Evolutionary conservation across 2,888 invertebrate genomes (phyloP), one percentile per base, ranked within the genome.

Genomic region (Diadegma fenestrale): DNA sequence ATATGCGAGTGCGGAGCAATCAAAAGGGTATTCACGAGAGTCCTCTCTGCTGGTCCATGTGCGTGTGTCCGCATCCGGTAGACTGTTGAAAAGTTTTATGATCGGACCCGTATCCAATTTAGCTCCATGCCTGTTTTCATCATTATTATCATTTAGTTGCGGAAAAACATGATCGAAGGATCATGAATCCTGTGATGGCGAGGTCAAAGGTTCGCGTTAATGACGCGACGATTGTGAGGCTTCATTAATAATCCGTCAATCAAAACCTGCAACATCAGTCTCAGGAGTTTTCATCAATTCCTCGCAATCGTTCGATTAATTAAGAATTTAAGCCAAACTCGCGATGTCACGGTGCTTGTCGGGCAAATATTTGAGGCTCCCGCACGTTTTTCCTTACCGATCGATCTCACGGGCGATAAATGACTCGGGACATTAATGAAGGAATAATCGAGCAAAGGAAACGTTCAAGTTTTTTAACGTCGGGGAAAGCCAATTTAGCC

Each of bases 1-100:
- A 54, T 66, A 71, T 37, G 10, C 10, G 37, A 58, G 78, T 72
- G 68, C 80, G 83, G 37, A 37, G 37, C 87, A 87, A 87, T 87
- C 85, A 87, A 83, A 85, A 79, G 72, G 75, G 85, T 75, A 87
- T 87, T 87, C 87, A 87, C 64, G 51, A 81, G 78, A 83, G 78
- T 75, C 26, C 30, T 45, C 41, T 43, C 43, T 10, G 37, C 37
- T 37, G 37, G 8, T 37, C 37, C 37, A 54, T 22, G 54, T 72
- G 66, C 69, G 43, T 51, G 12, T 61, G 45, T 64, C 73, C 77
- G 63, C 78, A 51, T 61, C 58, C 48, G 64, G 75, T 82, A 58
- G 45, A 61, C 54, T 45, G 71, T 66, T 79, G 58, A 69, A 82
- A 85, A 75, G 43, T 78, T 80, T 79, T 71, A 64, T 76, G 68